Base-by-base conservation (phyloP, 1,140 invertebrate species). In the Pseudomyrmex gracilis region DNA sequence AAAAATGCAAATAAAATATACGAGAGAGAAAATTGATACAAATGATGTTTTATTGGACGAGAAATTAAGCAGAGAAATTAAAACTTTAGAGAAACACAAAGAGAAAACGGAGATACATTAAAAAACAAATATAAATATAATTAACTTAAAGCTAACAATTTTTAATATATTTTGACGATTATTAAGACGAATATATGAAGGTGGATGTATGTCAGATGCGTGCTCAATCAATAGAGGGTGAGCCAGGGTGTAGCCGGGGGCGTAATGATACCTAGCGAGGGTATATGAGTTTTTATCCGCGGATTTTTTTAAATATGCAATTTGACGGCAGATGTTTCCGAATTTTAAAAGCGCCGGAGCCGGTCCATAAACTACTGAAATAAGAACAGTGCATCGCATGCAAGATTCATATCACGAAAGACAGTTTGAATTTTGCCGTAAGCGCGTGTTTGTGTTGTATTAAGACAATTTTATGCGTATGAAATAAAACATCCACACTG, bases 401-500 rank as follows among this genome's bases (percentile, higher is more conserved):
- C 2, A 15, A 55, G 49, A 55, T 77, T 53, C 13, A 49, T 55
- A 53, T 77, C 49, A 55, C 9, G 1, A 22, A 53, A 55, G 24
- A n/a, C 57, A 55, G 17, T 53, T 66, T 58, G 24, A 12, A 43
- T 55, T 74, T 45, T 7, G 17, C 49, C 17, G 47, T 34, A 8
- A 58, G 20, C 12, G 22, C 51, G 60, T 71, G 82, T 68, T 82
- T 58, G 61, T 45, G 61, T 45, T 49, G 68, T 68, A 68, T 84
- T 73, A 66, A 51, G 24, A 20, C 13, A 61, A 77, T 53, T 76
- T 70, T n/a, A 45, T 53, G 51, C 51, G 5, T 60, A 80, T 1
- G 67, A 68, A 61, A 87, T 87, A 58, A 86, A 87, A 87, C 85
- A 84, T 87, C 24, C 66, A 64, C 24, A 64, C 24, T n/a, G 17